These are phyloP conservation scores for Leptocoma aspasia DNA, from an alignment of 2,113 vertebrate genomes.

Conservation along the genomic window DNA sequence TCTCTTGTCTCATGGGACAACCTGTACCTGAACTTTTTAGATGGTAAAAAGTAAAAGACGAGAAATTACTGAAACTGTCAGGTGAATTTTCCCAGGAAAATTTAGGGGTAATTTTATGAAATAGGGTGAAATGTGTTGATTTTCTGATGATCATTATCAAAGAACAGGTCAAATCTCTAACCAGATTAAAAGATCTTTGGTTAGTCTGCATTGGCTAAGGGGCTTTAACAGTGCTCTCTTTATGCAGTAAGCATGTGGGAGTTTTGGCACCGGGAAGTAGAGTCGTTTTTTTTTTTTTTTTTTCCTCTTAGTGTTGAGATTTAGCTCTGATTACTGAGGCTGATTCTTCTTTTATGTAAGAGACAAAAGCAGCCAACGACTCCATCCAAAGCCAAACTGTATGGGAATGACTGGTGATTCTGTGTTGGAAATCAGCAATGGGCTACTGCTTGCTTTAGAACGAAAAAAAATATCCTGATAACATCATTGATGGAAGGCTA, in stretches of 20 bases:
- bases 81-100: background rate
- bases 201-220: background rate
- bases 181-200: background rate
- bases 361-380: slow-evolving; percentile 18
- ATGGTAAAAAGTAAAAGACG: background rate
- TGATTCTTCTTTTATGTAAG: slow-evolving; percentile 50
- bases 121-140: background rate
- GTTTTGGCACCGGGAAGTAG: background rate
- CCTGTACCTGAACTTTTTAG: background rate
- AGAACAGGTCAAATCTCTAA: background rate
- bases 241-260: background rate
- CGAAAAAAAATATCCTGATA: background rate
- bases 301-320: background rate
- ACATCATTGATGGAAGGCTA: background rate
- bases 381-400: background rate
- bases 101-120: background rate
- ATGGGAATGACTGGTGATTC: background rate
- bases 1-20: background rate
- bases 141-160: background rate
- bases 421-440: background rate
- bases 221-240: background rate
- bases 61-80: background rate
- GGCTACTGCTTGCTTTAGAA: background rate
- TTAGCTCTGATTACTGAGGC: slow-evolving; percentile 29
- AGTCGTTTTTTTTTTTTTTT: background rate